Base-by-base conservation (phyloP, 2,113 vertebrate genomes). In the Carollia perspicillata region DNA sequence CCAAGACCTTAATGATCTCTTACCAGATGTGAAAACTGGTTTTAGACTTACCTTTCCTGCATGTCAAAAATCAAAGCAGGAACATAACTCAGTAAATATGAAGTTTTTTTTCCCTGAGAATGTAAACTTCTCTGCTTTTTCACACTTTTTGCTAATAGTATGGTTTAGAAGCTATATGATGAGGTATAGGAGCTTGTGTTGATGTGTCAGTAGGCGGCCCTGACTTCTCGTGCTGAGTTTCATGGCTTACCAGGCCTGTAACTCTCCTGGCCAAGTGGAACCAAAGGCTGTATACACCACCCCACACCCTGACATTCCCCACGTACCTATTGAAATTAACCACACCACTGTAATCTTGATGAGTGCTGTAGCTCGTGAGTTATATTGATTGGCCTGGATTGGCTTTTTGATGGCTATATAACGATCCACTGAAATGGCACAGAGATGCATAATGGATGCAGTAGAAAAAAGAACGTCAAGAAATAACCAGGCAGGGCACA, bases 401-500 rank as follows among this genome's bases (percentile, higher is more conserved):
- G 99, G 99, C 98, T 99, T 99, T 98, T 99, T 99, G 97, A 99
- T 99, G 1, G 99, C 99, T 92, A 99, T 99, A 69, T 99, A 99
- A 84, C 99, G 99, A 97, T 99, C 99, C 86, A 99, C 98, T 28
- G 99, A 99, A 98, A 99, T 99, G 98, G 99, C 99, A 58, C 99
- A 99, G 84, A 99, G 99, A 89, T 99, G 99, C 99, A 99, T 99
- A 97, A 99, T 99, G 96, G 99, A 99, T 42, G 99, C 99, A 4
- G 99, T 99, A 92, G 99, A 99, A 97, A 99, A 99, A 95, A 99
- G 99, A 97, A 99, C 99, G 1, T 99, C 99, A n/a, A 99, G 99
- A 97, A 99, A 99, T 97, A 99, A 98, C 99, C 99, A 99, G 95
- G 99, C 98, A 3, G 99, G 99, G 93, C 99, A 99, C 85, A 99